Base-by-base conservation (phyloP, 2,888 invertebrate genomes). In the Macrosoma leucophasiata region DNA sequence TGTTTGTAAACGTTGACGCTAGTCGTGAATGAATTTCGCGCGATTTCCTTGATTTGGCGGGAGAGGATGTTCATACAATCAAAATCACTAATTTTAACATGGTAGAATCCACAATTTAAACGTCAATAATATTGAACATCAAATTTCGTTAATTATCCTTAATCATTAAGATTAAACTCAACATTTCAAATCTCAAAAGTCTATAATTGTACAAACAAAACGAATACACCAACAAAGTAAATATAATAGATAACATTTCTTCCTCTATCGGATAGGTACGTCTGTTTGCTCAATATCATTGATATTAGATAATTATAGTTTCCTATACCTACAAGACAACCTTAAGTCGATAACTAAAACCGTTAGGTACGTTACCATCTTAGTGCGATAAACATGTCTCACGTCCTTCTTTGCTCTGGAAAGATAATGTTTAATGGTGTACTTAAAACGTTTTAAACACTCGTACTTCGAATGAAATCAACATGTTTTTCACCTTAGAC, bases 21-120 rank as follows among this genome's bases (percentile, higher is more conserved):
- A 70, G 68, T 68, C 46, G 63, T 82, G 70, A 82, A 82, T 82
- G 82, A 78, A 78, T 72, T 81, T 76, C 64, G 68, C 72, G 67
- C 62, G 51, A 59, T 76, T 82, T 81, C 77, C 82, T 74, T 60
- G 59, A 75, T 67, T 66, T 64, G 68, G n/a, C n/a, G n/a, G n/a
- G 41, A 44, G 43, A 39, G 38, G 33, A 29, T 46, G 41, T 44
- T 46, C 41, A 34, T 36, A 36, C 33, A n/a, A n/a, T n/a, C n/a
- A n/a, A n/a, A n/a, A n/a, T n/a, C n/a, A n/a, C n/a, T n/a, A n/a
- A n/a, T n/a, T n/a, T n/a, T n/a, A n/a, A n/a, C n/a, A n/a, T n/a
- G n/a, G n/a, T n/a, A n/a, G n/a, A n/a, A n/a, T n/a, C n/a, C n/a
- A n/a, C n/a, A n/a, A n/a, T n/a, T n/a, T n/a, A n/a, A n/a, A n/a